Evolutionary conservation across 2,888 invertebrate species (phyloP), one percentile per base, ranked within the genome.

Genomic region (Pachliopta kotzebuea): DNA sequence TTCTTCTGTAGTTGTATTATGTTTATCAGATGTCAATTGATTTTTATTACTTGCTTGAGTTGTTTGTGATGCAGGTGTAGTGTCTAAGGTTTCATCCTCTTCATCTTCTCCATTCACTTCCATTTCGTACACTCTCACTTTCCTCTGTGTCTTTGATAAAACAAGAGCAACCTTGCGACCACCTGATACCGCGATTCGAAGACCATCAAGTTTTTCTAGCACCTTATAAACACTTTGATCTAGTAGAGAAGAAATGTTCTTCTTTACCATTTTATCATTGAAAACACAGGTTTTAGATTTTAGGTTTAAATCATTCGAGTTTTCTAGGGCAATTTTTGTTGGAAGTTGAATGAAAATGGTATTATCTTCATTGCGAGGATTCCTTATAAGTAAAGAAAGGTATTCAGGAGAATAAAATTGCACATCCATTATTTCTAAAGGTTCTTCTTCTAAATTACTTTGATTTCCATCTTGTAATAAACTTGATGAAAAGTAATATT

Each of bases 41-140:
- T 68, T 84, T 76, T 69, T 84, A 70, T 75, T 79, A 74, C 74
- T 79, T 66, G 68, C 75, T 67, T 68, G 81, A 52, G 77, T 80
- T 62, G 74, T 76, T 65, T 84, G 78, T 24, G 90, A 90, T 60
- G 84, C 84, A 37, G 88, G 84, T 49, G 91, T 91, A 4, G 81
- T 84, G 60, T 92, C 92, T 23, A 91, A 75, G n/a, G 87, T 87
- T 63, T 92, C 93, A 60, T 96, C 96, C 49, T 96, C 96, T 63
- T 97, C 98, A 69, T 98, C 98, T 65, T 97, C 97, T 26, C 97
- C 98, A 78, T 98, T 98, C 0, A 95, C 96, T 89, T 98, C 98
- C 95, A 98, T 98, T 84, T 98, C 97, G 80, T 96, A 96, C 57
- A 98, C 93, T 68, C 97, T 93, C 54, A 98, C 96, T 81, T 97